Base-by-base conservation (phyloP, 2,888 invertebrate species). In the Pseudococcus jackbeardsleyi region DNA sequence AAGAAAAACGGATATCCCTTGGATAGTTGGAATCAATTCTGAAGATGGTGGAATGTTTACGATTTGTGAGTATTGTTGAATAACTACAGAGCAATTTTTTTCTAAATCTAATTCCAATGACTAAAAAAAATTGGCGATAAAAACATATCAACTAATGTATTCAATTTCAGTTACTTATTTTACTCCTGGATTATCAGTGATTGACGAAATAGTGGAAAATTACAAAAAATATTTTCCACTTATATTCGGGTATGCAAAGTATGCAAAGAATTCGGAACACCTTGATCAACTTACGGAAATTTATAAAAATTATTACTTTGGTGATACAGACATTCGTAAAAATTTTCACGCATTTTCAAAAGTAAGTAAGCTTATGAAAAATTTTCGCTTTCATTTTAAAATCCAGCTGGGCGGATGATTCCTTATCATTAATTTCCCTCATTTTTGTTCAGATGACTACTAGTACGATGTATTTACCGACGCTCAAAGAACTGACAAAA, bases 11-110 rank as follows among this genome's bases (percentile, higher is more conserved):
- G 79, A 88, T 12, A 64, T 89, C 2, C 89, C 89, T 2, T 59
- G 84, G 68, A 89, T 89, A 11, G 19, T 89, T 2, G 89, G 89
- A 26, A 33, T 89, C 0, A 89, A 88, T 17, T 85, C 89, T 0
- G 88, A 17, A 11, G 89, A 89, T 19, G 89, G 89, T 0, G 88
- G 86, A 15, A 17, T 89, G n/a, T n/a, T 15, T 9, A 82, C 82
- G 26, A 42, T 86, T 19, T 3, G 89, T 89, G 12, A 86, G 84
- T 15, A 50, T 64, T 50, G 42, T 9, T 42, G 9, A 15, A 12
- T 50, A 50, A 12, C 12, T 50, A 50, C 12, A 50, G 15, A 5
- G 48, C 11, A 15, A 12, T 50, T 11, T 50, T 50, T 50, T 4
- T 50, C 9, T n/a, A n/a, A n/a, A 46, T 8, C 9, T 46, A 33